Conservation (phyloP, 2,888 invertebrate genomes). For the Chalcosyrphus nemorum region DNA sequence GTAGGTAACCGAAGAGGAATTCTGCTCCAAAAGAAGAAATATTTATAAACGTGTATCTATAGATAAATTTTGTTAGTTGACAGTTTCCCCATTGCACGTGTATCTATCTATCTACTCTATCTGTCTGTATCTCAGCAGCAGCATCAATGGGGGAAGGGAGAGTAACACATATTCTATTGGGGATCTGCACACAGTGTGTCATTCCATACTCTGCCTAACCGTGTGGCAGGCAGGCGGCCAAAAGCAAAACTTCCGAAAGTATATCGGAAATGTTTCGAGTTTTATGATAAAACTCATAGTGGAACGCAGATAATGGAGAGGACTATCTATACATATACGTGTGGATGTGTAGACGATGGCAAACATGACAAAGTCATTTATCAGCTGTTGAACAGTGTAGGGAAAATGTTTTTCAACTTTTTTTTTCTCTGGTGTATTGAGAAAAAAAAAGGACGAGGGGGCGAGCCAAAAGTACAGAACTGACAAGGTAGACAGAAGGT, state of each 20-base stretch:
- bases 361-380: constrained; percentile 29
- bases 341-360: neutral
- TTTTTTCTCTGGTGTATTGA: neutral
- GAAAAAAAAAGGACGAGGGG: no score
- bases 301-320: neutral
- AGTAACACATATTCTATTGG: neutral
- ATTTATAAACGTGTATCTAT: constrained; percentile 20
- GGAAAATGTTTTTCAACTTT: constrained; percentile 15
- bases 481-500: neutral
- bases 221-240: constrained; percentile 31
- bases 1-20: neutral
- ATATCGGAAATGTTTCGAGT: constrained; percentile 45
- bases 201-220: constrained; percentile 6
- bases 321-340: no score
- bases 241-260: constrained; percentile 51
- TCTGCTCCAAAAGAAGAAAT: neutral
- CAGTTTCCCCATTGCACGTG: constrained; percentile 42
- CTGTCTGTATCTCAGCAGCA: neutral
- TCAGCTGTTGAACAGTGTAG: constrained; percentile 26
- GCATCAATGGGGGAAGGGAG: neutral
- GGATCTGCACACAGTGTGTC: constrained; percentile 4
- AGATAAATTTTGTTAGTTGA: constrained; percentile 47
- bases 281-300: constrained; percentile 32
- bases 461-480: neutral
- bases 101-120: no score